phyloP scores from a whole-genome alignment of 92 coral and sea anemone species.

The Parazoanthus swiftii region DNA sequence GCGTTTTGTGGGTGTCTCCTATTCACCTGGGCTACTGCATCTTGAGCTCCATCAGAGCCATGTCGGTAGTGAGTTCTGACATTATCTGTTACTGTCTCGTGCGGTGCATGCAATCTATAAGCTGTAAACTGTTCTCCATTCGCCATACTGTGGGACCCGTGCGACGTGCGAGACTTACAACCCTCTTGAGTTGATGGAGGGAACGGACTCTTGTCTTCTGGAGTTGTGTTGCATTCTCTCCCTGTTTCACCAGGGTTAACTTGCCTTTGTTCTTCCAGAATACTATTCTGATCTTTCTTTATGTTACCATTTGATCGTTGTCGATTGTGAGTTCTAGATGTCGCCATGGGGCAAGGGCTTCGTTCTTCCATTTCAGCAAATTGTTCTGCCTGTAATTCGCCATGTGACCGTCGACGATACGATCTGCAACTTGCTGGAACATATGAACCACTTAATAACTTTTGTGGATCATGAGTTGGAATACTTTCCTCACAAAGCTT shows the following conservation, averaged over 20 bases:
- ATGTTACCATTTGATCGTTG: constrained; percentile 16
- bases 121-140: neutral
- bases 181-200: neutral
- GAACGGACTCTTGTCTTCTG: neutral
- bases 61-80: neutral
- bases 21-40: neutral
- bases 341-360: neutral
- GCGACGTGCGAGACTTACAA: neutral
- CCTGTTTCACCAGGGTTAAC: neutral
- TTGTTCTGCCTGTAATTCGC: constrained; percentile 22
- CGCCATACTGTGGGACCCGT: neutral
- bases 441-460: neutral
- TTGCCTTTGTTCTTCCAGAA: neutral
- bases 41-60: constrained; percentile 19
- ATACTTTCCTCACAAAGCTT: neutral
- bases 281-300: neutral
- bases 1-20: neutral
- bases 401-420: neutral
- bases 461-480: neutral
- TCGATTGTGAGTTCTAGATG: neutral
- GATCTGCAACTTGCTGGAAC: neutral
- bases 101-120: neutral
- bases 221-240: neutral
- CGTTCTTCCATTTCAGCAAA: constrained; percentile 1
- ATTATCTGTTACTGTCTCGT: no score